Conservation (phyloP, 2,888 invertebrate species). For the Hydriomena furcata region DNA sequence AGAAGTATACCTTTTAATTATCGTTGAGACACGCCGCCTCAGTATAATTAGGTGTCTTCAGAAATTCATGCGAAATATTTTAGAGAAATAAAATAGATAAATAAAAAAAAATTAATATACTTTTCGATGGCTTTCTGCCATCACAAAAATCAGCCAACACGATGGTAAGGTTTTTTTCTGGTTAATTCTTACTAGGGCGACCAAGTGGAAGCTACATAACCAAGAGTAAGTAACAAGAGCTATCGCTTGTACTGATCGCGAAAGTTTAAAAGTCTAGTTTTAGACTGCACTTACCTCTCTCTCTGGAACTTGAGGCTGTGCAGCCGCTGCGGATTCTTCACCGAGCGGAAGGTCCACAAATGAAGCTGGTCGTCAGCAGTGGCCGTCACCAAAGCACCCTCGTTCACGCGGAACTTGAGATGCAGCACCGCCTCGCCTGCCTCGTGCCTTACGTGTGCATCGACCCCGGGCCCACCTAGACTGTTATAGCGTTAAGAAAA, state of each 20-base stretch:
- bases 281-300: conserved; percentile 92
- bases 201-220: too few relatives aligned
- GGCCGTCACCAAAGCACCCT: conserved; percentile 97
- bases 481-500: conserved; percentile 80
- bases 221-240: too few relatives aligned
- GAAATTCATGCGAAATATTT: neutral
- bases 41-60: neutral
- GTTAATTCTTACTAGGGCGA: too few relatives aligned
- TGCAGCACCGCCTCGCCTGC: conserved; percentile 91
- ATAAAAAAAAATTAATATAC: too few relatives aligned
- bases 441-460: conserved; percentile 96
- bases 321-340: conserved; percentile 94
- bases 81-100: neutral
- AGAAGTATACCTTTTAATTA: conserved; percentile 6
- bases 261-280: too few relatives aligned
- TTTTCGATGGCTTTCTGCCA: too few relatives aligned
- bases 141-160: too few relatives aligned
- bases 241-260: too few relatives aligned
- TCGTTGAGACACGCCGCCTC: neutral
- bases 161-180: too few relatives aligned
- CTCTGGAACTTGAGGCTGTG: conserved; percentile 98
- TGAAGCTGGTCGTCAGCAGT: conserved; percentile 98
- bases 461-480: conserved; percentile 98
- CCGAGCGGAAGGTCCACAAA: conserved; percentile 97
- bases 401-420: conserved; percentile 97